A percentile compares a stretch with the other conserved stretches of the same genome.
These are phyloP conservation scores for Megamerina dolium DNA, from an alignment of 2,888 invertebrate species.

Conservation along the genomic window DNA sequence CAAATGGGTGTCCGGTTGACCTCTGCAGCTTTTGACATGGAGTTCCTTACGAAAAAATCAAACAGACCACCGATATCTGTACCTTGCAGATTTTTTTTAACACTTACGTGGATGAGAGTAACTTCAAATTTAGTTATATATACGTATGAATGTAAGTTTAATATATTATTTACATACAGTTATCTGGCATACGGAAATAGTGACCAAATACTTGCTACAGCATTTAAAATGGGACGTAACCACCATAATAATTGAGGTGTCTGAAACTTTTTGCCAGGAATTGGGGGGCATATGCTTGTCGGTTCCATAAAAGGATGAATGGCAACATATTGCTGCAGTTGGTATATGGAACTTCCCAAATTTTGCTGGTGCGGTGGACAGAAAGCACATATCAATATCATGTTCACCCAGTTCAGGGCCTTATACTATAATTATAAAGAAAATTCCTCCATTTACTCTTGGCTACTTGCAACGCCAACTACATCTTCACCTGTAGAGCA, in stretches of 20 bases:
- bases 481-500: slow-evolving; percentile 16
- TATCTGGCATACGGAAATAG: slow-evolving; percentile 8
- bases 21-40: not conserved
- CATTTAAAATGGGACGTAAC: slow-evolving; percentile 10
- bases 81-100: slow-evolving; percentile 6
- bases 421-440: slow-evolving; percentile 13
- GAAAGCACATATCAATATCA: slow-evolving; percentile 16
- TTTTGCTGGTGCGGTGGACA: slow-evolving; percentile 16
- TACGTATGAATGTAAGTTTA: not conserved
- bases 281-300: slow-evolving; percentile 6
- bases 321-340: slow-evolving; percentile 12
- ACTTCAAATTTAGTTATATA: not conserved
- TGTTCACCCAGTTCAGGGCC: slow-evolving; percentile 15
- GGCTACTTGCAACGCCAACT: slow-evolving; percentile 11
- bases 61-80: slow-evolving; percentile 4
- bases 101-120: slow-evolving; percentile 1
- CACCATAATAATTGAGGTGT: slow-evolving; percentile 5
- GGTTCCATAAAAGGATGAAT: slow-evolving; percentile 9
- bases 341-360: slow-evolving; percentile 16
- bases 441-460: slow-evolving; percentile 3
- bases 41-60: not conserved
- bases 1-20: too few relatives aligned
- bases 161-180: slow-evolving; percentile 2
- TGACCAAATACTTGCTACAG: not conserved
- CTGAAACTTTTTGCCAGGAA: slow-evolving; percentile 8